Evolutionary conservation across 2,888 invertebrate genomes (phyloP).

Genomic region (Catonia carolina): DNA sequence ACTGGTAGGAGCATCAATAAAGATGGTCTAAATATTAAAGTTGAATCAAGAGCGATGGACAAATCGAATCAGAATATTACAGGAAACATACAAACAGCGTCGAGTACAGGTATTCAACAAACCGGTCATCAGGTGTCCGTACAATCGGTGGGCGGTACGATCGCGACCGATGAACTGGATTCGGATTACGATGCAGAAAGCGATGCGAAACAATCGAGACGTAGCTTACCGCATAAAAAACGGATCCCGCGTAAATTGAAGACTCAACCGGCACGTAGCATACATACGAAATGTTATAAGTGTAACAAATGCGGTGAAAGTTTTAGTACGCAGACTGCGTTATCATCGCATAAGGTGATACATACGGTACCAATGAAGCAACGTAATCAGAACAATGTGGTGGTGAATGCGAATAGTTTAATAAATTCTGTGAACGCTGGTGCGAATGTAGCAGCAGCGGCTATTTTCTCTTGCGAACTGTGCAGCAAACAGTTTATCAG

Average conservation of each 20-base stretch:
- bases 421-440: no score
- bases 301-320: conserved; percentile 47
- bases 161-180: conserved; percentile 32
- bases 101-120: no score
- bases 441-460: no score
- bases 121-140: no score
- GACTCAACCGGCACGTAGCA: conserved; percentile 36
- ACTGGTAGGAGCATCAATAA: no score
- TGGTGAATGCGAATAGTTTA: conserved; percentile 41
- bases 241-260: conserved; percentile 71
- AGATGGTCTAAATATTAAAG: no score
- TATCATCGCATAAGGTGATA: conserved; percentile 35
- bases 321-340: conserved; percentile 42
- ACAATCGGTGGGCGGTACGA: no score
- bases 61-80: no score
- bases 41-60: no score
- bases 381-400: background rate
- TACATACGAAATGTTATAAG: conserved; percentile 39
- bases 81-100: no score
- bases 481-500: conserved; percentile 69
- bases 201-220: conserved; percentile 41
- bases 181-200: conserved; percentile 46
- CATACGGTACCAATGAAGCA: conserved; percentile 29
- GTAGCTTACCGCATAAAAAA: conserved; percentile 79
- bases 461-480: conserved; percentile 70